A percentile compares a stretch with the other conserved stretches of the same genome.
phyloP scores from a whole-genome alignment of 2,888 invertebrate species.

The Agrotis clavis region DNA sequence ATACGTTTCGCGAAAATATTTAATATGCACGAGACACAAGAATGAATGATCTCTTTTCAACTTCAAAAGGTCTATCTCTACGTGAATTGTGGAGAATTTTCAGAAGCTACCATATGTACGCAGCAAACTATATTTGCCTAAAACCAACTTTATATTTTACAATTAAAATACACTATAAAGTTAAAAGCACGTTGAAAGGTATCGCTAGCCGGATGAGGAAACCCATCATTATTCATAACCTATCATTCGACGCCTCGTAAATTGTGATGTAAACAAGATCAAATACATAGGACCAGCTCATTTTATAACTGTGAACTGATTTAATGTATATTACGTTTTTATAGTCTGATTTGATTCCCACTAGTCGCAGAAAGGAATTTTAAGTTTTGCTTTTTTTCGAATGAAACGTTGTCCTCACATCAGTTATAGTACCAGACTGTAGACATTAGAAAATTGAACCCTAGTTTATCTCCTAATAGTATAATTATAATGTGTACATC shows the following conservation, averaged over 20 bases:
- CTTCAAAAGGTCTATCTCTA: neutral
- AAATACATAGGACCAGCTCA: constrained; percentile 17
- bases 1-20: neutral
- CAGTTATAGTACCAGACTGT: too few relatives aligned
- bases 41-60: neutral
- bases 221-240: constrained; percentile 39
- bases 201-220: constrained; percentile 41
- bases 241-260: constrained; percentile 48
- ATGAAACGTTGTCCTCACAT: too few relatives aligned
- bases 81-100: neutral
- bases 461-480: too few relatives aligned
- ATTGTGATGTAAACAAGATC: constrained; percentile 43
- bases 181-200: constrained; percentile 33
- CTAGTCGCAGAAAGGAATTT: too few relatives aligned
- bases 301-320: constrained; percentile 11
- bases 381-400: neutral
- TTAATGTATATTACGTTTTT: neutral
- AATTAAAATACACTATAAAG: constrained; percentile 13
- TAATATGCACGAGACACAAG: neutral
- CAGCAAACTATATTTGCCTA: neutral
- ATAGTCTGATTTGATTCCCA: neutral
- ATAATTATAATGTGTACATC: too few relatives aligned
- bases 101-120: neutral
- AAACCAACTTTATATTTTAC: neutral
- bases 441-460: too few relatives aligned